Evolutionary conservation across 2,888 invertebrate species (phyloP).

Genomic region (Epinotia demarniana): DNA sequence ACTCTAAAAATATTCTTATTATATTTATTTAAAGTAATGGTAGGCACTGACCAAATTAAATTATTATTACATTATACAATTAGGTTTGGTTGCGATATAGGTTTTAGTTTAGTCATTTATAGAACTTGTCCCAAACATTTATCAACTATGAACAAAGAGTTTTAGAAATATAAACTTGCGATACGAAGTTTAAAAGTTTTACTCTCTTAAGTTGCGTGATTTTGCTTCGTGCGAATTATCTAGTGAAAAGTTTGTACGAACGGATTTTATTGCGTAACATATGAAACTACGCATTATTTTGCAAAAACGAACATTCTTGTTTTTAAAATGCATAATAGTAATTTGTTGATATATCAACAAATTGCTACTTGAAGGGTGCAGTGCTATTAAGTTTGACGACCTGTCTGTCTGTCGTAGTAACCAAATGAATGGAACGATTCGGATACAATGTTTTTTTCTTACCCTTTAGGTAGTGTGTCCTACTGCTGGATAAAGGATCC

Average conservation of each 20-base stretch:
- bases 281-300: too few species aligned
- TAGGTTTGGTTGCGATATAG: too few species aligned
- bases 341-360: too few species aligned
- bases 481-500: too few species aligned
- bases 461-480: too few species aligned
- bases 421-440: not conserved
- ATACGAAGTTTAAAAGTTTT: not conserved
- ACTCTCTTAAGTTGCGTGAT: not conserved
- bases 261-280: not conserved
- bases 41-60: not conserved
- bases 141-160: not conserved
- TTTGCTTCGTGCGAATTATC: not conserved
- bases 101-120: too few species aligned
- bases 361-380: not conserved
- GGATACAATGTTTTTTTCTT: too few species aligned
- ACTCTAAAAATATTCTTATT: too few species aligned
- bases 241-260: not conserved
- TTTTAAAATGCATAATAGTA: too few species aligned
- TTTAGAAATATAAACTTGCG: not conserved
- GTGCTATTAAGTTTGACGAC: not conserved
- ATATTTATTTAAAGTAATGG: too few species aligned
- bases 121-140: too few species aligned
- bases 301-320: too few species aligned
- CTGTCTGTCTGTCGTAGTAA: not conserved
- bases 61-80: not conserved